Evolutionary conservation across 1,140 invertebrate genomes (phyloP).

Genomic region (Drosophila albomicans): DNA sequence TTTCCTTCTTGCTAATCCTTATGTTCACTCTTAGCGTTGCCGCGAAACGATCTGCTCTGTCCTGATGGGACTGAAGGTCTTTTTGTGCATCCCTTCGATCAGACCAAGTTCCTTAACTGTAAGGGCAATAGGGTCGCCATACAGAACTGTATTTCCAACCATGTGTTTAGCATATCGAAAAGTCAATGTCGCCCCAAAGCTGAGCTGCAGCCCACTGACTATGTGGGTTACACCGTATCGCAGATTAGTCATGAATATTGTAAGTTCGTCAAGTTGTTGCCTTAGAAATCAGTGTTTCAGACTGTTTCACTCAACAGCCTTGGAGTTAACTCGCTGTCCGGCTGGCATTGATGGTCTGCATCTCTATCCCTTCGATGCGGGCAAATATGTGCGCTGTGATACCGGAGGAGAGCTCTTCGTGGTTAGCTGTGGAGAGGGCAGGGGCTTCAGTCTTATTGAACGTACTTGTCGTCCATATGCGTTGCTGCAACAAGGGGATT

Average conservation of each 20-base stretch:
- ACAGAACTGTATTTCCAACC: constrained; percentile 88
- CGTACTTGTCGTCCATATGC: constrained; percentile 34
- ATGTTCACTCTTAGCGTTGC: constrained; percentile 45
- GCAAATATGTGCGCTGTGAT: constrained; percentile 58
- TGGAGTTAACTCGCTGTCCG: constrained; percentile 53
- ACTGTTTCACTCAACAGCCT: constrained; percentile 24
- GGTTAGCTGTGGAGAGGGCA: constrained; percentile 33
- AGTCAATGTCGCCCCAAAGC: constrained; percentile 87
- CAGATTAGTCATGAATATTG: constrained; percentile 60
- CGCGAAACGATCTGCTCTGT: constrained; percentile 48
- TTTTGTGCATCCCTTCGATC: constrained; percentile 87
- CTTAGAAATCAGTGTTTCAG: not conserved
- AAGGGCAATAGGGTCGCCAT: constrained; percentile 86
- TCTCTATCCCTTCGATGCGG: constrained; percentile 68
- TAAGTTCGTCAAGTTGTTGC: constrained; percentile 48
- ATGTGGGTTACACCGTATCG: constrained; percentile 64
- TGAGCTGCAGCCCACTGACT: constrained; percentile 84
- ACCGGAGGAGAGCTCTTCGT: constrained; percentile 45
- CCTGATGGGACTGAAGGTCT: constrained; percentile 83
- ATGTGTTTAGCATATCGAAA: constrained; percentile 87
- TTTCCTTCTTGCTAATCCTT: constrained; percentile 62
- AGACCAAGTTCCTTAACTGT: constrained; percentile 89
- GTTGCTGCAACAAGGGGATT: constrained; percentile 20
- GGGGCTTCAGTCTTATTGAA: constrained; percentile 56
- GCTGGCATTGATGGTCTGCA: constrained; percentile 61